These are phyloP conservation scores for Bacillus rossius DNA, from an alignment of 1,140 invertebrate genomes.

Conservation along the genomic window DNA sequence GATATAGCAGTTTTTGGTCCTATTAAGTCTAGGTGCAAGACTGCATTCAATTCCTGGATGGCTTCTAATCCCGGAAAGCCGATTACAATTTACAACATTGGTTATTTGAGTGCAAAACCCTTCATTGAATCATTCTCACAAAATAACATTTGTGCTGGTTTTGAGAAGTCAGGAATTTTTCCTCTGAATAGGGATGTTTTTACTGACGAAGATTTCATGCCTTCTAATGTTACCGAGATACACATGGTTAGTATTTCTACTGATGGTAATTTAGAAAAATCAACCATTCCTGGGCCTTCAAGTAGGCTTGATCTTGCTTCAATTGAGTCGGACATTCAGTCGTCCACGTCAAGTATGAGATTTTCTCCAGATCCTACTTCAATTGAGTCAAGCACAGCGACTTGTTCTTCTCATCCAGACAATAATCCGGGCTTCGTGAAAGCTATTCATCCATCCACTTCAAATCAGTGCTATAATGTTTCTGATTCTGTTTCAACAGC, in stretches of 20 bases:
- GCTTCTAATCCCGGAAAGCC: constrained; percentile 25
- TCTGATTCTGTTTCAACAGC: not conserved
- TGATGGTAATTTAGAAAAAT: not conserved
- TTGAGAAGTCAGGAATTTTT: constrained; percentile 27
- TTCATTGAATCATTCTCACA: constrained; percentile 29
- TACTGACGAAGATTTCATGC: constrained; percentile 32
- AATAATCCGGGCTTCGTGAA: not conserved
- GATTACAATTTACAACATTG: constrained; percentile 33
- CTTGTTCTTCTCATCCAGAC: not conserved
- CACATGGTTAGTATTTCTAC: not conserved
- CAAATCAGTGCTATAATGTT: no score
- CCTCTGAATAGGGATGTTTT: constrained; percentile 30
- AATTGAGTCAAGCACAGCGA: not conserved
- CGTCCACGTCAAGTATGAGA: not conserved
- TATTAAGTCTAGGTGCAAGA: constrained; percentile 42
- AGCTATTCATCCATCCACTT: no score
- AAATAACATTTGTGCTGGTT: constrained; percentile 30
- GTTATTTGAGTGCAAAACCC: constrained; percentile 24
- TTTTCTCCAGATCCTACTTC: not conserved
- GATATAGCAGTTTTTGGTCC: constrained; percentile 35
- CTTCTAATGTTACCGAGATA: constrained; percentile 35
- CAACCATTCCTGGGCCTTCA: not conserved
- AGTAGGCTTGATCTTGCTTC: not conserved
- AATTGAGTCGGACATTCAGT: not conserved
- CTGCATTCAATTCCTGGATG: constrained; percentile 33